Percentiles rank a stretch among this genome's conserved stretches.
These are phyloP conservation scores for Ochropleura leucogaster DNA, from an alignment of 2,888 invertebrate genomes.

Conservation along the genomic window DNA sequence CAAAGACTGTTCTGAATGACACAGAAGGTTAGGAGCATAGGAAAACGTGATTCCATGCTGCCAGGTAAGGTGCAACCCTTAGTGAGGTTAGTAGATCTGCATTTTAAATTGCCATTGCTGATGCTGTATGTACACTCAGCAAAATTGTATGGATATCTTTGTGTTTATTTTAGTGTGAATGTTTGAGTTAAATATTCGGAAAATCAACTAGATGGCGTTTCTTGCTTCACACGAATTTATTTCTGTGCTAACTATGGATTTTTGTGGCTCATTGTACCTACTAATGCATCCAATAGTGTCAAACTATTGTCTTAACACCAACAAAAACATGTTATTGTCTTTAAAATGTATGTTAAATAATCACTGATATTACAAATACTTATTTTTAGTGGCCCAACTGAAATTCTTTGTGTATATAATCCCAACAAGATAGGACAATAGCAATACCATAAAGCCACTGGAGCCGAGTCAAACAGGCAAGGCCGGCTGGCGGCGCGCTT, in stretches of 20 bases:
- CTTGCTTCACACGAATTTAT: too few relatives aligned
- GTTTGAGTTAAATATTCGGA: too few relatives aligned
- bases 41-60: too few relatives aligned
- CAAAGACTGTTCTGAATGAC: too few relatives aligned
- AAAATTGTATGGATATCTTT: too few relatives aligned
- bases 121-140: too few relatives aligned
- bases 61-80: not conserved
- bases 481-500: conserved; percentile 61
- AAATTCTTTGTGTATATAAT: not conserved
- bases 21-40: too few relatives aligned
- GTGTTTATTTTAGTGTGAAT: too few relatives aligned
- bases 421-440: not conserved
- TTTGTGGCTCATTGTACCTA: too few relatives aligned
- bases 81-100: not conserved
- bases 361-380: conserved; percentile 4
- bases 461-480: conserved; percentile 76
- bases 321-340: not conserved
- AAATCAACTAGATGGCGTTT: too few relatives aligned
- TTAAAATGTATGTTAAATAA: conserved; percentile 1
- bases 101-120: not conserved
- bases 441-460: not conserved
- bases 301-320: not conserved
- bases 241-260: too few relatives aligned
- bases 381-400: not conserved
- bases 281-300: not conserved